A percentile compares a stretch with the other conserved stretches of the same genome.
Conservation (phyloP, 2,113 vertebrate species). For the Chrysemys picta region DNA sequence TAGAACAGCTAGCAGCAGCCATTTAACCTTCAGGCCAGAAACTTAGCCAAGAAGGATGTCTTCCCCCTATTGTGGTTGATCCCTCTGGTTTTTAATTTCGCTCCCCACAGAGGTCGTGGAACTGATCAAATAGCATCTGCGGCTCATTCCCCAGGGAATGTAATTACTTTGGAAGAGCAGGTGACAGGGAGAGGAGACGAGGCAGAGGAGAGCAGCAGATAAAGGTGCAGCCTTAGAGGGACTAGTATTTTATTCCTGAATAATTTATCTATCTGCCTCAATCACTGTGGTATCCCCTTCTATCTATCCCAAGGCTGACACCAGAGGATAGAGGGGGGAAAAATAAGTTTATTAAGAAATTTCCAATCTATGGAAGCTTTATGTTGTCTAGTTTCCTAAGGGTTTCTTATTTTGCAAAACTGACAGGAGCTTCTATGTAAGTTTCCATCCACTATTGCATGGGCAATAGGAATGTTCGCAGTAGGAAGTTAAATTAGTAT, state of each 20-base stretch:
- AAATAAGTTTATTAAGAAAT: neutral
- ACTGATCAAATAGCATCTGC: neutral
- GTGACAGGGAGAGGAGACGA: neutral
- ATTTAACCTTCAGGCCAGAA: neutral
- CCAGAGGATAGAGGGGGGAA: fast-evolving
- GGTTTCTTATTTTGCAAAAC: neutral
- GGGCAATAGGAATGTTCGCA: neutral
- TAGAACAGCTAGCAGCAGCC: fast-evolving
- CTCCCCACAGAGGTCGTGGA: fast-evolving
- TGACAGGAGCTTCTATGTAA: neutral
- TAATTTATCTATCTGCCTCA: fast-evolving
- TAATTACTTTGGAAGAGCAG: neutral
- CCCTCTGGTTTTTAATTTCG: neutral
- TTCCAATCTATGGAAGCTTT: neutral
- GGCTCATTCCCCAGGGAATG: neutral
- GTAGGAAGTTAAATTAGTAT: neutral
- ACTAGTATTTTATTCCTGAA: neutral
- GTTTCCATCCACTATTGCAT: neutral
- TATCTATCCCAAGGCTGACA: fast-evolving
- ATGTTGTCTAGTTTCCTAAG: neutral
- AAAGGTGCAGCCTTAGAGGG: neutral
- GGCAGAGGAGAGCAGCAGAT: neutral
- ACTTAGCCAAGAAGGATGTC: neutral
- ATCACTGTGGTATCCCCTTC: fast-evolving
- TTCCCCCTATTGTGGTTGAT: neutral